Conservation (phyloP, 2,888 invertebrate species). For the Nineta flava region DNA sequence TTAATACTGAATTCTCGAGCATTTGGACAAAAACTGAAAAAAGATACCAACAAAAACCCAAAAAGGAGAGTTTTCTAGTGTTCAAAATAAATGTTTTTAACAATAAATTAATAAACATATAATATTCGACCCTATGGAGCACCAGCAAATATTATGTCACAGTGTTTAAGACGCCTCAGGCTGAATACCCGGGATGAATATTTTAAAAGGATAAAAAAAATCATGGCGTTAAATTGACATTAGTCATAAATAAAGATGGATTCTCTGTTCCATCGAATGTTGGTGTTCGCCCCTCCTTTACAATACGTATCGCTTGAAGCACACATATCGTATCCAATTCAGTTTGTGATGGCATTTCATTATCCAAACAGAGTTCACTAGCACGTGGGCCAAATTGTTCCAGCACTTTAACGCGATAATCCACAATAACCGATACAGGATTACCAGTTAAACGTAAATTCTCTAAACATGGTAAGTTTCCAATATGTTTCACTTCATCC, state of each 20-base stretch:
- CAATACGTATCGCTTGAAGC: constrained; percentile 69
- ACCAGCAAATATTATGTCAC: too few species aligned
- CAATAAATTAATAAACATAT: too few species aligned
- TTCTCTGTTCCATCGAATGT: constrained; percentile 33
- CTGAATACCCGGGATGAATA: too few species aligned
- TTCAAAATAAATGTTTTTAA: too few species aligned
- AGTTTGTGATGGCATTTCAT: constrained; percentile 68
- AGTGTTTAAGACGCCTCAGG: too few species aligned
- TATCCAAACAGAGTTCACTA: constrained; percentile 72
- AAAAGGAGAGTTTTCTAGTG: too few species aligned
- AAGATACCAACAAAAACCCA: too few species aligned
- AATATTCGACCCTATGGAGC: too few species aligned
- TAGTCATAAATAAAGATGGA: constrained; percentile 4
- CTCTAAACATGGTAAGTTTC: constrained; percentile 72
- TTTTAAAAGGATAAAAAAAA: background rate
- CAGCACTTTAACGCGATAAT: constrained; percentile 80
- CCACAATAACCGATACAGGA: constrained; percentile 69
- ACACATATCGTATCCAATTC: constrained; percentile 88
- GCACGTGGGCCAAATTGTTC: constrained; percentile 76
- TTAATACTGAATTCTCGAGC: too few species aligned
- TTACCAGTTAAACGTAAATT: constrained; percentile 78
- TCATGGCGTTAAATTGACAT: background rate
- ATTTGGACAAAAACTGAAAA: too few species aligned
- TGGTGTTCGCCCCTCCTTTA: constrained; percentile 51
- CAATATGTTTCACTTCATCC: constrained; percentile 64